These are phyloP conservation scores for Linyphia triangularis DNA, from an alignment of 2,888 invertebrate genomes.

Conservation along the genomic window DNA sequence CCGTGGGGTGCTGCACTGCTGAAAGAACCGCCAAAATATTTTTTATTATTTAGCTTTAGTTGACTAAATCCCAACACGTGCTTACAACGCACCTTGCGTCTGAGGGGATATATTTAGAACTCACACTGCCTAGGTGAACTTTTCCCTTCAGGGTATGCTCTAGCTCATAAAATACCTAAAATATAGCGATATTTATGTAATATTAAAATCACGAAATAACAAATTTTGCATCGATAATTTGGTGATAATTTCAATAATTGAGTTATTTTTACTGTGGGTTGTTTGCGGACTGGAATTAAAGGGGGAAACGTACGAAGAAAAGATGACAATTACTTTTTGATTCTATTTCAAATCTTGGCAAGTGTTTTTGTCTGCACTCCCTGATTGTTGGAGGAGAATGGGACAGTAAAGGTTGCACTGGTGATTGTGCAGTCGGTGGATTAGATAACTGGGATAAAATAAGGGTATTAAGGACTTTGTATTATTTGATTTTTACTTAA, in stretches of 20 bases:
- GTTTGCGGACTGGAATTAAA: background rate
- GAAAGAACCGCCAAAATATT: slow-evolving; percentile 52
- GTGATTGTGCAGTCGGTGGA: background rate
- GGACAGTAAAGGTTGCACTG: background rate
- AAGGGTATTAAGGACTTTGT: background rate
- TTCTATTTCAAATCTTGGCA: slow-evolving; percentile 19
- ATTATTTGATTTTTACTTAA: slow-evolving; percentile 17
- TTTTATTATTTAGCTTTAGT: background rate
- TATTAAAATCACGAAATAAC: background rate
- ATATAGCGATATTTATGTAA: background rate
- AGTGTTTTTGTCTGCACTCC: slow-evolving; percentile 1
- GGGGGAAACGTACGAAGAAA: background rate
- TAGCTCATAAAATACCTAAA: background rate
- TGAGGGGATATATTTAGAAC: slow-evolving; percentile 32
- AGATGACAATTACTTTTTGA: slow-evolving; percentile 21
- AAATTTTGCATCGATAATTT: background rate
- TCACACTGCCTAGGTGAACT: background rate
- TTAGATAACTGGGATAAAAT: background rate
- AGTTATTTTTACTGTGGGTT: background rate
- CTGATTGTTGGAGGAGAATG: slow-evolving; percentile 9
- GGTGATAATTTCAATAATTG: background rate
- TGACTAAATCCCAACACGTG: slow-evolving; percentile 19
- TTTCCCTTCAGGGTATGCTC: background rate
- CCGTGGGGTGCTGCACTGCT: slow-evolving; percentile 30
- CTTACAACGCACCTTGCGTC: background rate